phyloP scores from a whole-genome alignment of 2,797 vertebrate species.

The Astyanax mexicanus region DNA sequence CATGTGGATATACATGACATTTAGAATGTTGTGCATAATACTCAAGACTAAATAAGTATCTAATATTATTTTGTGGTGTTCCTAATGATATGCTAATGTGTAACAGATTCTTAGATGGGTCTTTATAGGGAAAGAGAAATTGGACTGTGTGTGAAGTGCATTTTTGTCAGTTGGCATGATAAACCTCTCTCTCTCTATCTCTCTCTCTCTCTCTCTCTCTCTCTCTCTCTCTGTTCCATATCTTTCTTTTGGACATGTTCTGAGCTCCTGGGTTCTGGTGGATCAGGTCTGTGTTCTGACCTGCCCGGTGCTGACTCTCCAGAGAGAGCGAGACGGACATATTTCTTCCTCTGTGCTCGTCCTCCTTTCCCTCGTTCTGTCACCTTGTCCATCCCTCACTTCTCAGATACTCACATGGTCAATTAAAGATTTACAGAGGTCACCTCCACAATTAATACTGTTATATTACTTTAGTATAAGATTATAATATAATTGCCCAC shows the following conservation, averaged over 20 bases:
- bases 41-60: too few relatives aligned
- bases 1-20: too few relatives aligned
- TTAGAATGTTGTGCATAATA: too few relatives aligned
- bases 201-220: slow-evolving; percentile 5
- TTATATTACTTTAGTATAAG: not conserved
- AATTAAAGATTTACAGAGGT: not conserved
- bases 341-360: not conserved
- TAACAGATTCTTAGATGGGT: too few relatives aligned
- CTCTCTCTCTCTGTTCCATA: not conserved
- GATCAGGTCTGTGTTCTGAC: slow-evolving; percentile 2
- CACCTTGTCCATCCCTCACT: not conserved
- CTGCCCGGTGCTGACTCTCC: not conserved
- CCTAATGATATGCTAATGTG: too few relatives aligned
- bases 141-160: not conserved
- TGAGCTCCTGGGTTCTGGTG: not conserved
- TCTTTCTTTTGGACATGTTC: not conserved
- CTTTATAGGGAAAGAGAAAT: too few relatives aligned
- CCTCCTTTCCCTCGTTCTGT: not conserved
- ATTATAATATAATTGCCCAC: not conserved
- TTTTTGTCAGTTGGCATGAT: not conserved
- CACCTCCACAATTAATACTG: not conserved
- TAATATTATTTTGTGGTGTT: too few relatives aligned
- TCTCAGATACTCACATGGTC: not conserved
- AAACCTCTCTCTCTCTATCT: not conserved
- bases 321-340: not conserved